Base-by-base conservation (phyloP, 1,140 invertebrate genomes). In the Paraescarpia echinospica region DNA sequence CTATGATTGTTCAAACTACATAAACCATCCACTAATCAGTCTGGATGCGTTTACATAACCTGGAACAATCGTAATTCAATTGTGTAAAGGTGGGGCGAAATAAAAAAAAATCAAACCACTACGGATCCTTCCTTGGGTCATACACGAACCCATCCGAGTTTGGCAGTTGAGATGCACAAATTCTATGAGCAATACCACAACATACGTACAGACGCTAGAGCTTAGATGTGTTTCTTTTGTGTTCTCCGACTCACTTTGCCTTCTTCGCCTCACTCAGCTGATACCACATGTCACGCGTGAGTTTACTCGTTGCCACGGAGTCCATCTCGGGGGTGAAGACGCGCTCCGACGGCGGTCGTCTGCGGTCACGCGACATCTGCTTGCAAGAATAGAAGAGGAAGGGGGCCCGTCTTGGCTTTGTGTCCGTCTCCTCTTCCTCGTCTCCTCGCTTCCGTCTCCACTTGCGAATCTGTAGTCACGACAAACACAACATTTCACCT, bases 241-340 rank as follows among this genome's bases (percentile, higher is more conserved):
- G 41, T 41, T 41, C 41, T 41, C 12, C 34, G 34, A 59, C 94
- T 93, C 93, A 95, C 95, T 93, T 94, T 51, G 94, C 89, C 93
- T 94, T 94, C 89, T 95, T 90, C 48, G 93, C 91, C 33, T 94
- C 92, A 92, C 93, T 92, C 35, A 96, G 91, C 1, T 93, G 34
- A 33, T 93, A 91, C 96, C 96, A 96, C 33, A 93, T 93, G 35
- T 94, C 89, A 92, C 93, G 92, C 9, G 95, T 77, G 59, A 77
- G 59, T 77, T 77, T 77, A 77, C 59, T 77, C 59, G 59, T 77
- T 18, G 27, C 4, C 22, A 77, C 27, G 2, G 59, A 77, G 27
- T 77, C 59, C 59, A 77, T 77, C 59, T 77, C 8, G 8, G 59
- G 59, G 27, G 59, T 77, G 59, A 77, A 77, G 2, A 77, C 22